A percentile compares a stretch with the other conserved stretches of the same genome.
Evolutionary conservation across 2,797 vertebrate genomes (phyloP).

Genomic region (Sarcophilus harrisii): DNA sequence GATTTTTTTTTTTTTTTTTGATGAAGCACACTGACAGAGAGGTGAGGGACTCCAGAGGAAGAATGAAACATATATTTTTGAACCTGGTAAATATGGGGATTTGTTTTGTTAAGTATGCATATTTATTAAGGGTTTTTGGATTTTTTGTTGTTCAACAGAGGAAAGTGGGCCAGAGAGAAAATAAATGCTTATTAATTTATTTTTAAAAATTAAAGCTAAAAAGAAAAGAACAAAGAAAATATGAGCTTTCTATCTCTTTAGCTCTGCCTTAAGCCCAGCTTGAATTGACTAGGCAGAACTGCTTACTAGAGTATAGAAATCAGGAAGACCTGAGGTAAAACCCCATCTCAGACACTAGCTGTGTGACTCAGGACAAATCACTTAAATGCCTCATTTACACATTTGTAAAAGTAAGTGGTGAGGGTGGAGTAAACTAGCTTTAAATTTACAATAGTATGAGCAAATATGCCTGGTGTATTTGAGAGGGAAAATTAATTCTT

Average conservation of each 20-base stretch:
- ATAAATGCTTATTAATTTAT: neutral
- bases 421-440: neutral
- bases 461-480: neutral
- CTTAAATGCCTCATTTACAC: conserved; percentile 4
- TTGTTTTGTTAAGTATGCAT: neutral
- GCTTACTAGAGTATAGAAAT: neutral
- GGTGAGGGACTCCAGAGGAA: neutral
- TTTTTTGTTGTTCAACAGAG: neutral
- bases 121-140: neutral
- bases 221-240: neutral
- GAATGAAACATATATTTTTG: neutral
- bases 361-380: neutral
- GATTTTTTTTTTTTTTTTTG: neutral
- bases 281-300: neutral
- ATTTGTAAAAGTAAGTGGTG: neutral
- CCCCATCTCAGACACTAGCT: neutral
- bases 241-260: neutral
- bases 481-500: neutral
- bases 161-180: neutral
- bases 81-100: neutral
- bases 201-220: neutral
- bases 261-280: neutral
- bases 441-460: neutral
- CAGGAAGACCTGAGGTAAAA: neutral
- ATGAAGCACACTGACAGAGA: neutral